These are phyloP conservation scores for Chlorocebus sabaeus DNA, from an alignment of 2,113 vertebrate species.

Conservation along the genomic window DNA sequence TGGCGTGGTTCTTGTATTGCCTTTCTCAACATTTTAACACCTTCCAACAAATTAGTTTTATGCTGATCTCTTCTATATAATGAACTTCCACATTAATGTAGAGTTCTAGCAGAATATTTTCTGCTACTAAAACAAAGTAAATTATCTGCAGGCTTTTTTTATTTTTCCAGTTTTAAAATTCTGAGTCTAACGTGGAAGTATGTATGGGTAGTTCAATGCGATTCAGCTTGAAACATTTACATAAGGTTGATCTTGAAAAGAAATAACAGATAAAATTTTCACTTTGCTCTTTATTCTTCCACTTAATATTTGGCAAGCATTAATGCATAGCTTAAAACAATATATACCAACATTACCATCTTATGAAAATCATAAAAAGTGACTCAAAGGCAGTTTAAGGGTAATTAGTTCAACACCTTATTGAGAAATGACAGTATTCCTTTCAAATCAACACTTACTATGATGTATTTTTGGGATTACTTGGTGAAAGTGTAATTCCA, in stretches of 20 bases:
- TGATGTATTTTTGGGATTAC: not conserved
- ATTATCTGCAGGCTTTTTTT: not conserved
- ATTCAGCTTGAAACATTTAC: slow-evolving; percentile 19
- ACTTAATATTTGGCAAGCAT: slow-evolving; percentile 43
- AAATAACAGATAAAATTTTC: not conserved
- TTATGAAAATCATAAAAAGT: slow-evolving; percentile 49
- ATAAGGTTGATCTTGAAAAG: not conserved
- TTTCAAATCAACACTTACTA: not conserved
- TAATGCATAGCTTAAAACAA: slow-evolving; percentile 41
- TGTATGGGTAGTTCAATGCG: not conserved
- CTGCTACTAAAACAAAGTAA: not conserved
- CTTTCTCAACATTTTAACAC: not conserved
- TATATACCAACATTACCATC: slow-evolving; percentile 11
- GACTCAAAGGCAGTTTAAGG: slow-evolving; percentile 51
- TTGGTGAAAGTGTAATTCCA: not conserved
- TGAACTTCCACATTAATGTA: not conserved
- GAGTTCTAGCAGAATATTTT: not conserved
- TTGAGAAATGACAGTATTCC: not conserved
- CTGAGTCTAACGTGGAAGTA: not conserved
- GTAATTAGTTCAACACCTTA: slow-evolving; percentile 17
- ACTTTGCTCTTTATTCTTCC: slow-evolving; percentile 38
- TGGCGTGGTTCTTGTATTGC: not conserved
- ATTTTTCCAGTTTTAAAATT: not conserved
- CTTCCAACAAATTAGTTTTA: not conserved
- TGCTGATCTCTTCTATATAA: not conserved